phyloP scores from a whole-genome alignment of 2,888 invertebrate species.

The Xestia ashworthii region DNA sequence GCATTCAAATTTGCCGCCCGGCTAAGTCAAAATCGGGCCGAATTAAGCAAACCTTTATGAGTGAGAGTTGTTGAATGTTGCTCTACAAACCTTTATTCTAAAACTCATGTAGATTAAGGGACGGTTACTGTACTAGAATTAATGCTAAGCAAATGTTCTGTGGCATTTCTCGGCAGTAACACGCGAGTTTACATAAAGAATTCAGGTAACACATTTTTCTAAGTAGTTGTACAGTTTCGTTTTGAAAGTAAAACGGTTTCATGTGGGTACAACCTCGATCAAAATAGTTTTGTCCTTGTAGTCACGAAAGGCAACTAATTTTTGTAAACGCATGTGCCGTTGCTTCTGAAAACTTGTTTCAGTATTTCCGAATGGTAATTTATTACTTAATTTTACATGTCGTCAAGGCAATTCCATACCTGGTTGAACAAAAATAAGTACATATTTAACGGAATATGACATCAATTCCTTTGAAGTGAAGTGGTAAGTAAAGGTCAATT shows the following conservation, averaged over 20 bases:
- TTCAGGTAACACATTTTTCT: constrained; percentile 29
- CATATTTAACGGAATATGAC: constrained; percentile 35
- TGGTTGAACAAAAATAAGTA: constrained; percentile 24
- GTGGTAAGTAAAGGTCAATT: constrained; percentile 34
- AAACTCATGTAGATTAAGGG: neutral
- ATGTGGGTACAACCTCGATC: constrained; percentile 43
- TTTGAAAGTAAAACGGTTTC: constrained; percentile 51
- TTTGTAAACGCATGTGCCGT: constrained; percentile 32
- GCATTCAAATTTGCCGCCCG: neutral
- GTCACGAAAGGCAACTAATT: constrained; percentile 51
- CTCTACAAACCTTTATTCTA: neutral
- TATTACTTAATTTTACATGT: constrained; percentile 31
- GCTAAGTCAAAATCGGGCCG: neutral
- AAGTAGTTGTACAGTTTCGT: constrained; percentile 14
- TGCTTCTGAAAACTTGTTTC: constrained; percentile 26
- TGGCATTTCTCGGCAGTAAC: constrained; percentile 6
- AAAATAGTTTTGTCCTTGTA: constrained; percentile 54
- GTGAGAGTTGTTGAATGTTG: neutral
- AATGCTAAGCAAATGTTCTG: constrained; percentile 18
- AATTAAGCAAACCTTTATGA: neutral
- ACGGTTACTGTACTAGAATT: constrained; percentile 7
- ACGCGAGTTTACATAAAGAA: constrained; percentile 33
- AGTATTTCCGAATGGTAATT: constrained; percentile 36
- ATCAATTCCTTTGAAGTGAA: constrained; percentile 22
- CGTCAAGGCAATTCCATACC: constrained; percentile 31